Evolutionary conservation across 37 sponge, comb jelly and placozoan genomes (phyloP).

Genomic region (Chondrosia reniformis): DNA sequence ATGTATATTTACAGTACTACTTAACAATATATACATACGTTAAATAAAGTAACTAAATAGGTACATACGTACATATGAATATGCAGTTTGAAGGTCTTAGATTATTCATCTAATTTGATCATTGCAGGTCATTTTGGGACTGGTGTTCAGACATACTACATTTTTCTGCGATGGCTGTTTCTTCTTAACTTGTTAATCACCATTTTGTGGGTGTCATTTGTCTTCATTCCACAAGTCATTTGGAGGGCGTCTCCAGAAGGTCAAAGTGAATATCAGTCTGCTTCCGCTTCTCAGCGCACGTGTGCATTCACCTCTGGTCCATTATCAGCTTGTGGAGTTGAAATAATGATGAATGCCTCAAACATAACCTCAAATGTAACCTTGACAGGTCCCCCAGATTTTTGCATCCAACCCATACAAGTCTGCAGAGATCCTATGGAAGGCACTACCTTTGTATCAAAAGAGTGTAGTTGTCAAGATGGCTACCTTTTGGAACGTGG

Average conservation of each 20-base stretch:
- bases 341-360: neutral
- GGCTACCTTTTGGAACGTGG: neutral
- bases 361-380: no score
- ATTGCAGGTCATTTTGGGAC: conserved; percentile 89
- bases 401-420: no score
- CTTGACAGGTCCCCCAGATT: no score
- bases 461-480: neutral
- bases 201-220: conserved; percentile 56
- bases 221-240: conserved; percentile 66
- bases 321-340: neutral
- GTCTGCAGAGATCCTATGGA: neutral
- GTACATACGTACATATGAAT: neutral
- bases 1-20: conserved; percentile 1
- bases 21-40: neutral
- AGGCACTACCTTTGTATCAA: neutral
- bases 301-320: neutral
- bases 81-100: no score
- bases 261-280: neutral
- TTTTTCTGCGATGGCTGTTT: conserved; percentile 89
- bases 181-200: conserved; percentile 75
- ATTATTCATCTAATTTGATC: no score
- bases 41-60: neutral
- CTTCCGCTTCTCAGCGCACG: neutral
- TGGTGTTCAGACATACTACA: conserved; percentile 83
- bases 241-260: conserved; percentile 2